These are phyloP conservation scores for Ctenodactylus gundi DNA, from an alignment of 2,113 vertebrate genomes.

Conservation along the genomic window DNA sequence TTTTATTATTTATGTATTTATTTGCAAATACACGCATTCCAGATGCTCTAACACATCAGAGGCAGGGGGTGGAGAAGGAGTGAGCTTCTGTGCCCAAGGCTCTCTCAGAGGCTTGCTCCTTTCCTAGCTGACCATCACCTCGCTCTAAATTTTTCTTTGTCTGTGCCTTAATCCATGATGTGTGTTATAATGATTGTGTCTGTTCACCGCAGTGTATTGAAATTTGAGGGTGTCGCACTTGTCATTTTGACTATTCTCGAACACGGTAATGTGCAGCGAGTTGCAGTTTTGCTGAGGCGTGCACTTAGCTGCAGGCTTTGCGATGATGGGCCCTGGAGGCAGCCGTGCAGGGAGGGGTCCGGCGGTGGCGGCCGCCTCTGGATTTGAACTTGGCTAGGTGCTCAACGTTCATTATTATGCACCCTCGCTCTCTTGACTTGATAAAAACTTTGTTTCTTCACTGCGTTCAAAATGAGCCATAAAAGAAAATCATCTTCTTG, in stretches of 20 bases:
- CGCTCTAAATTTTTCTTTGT: neutral
- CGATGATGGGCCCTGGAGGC: neutral
- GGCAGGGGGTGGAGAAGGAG: no score
- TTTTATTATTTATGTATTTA: no score
- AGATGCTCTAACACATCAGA: no score
- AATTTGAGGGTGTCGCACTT: conserved; percentile 37
- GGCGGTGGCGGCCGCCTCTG: neutral
- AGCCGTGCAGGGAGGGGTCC: neutral
- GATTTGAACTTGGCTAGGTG: neutral
- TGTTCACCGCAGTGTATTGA: conserved; percentile 20
- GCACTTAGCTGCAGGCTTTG: conserved; percentile 42
- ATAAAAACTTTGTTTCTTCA: conserved; percentile 57
- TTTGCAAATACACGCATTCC: no score
- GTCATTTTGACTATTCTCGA: conserved; percentile 53
- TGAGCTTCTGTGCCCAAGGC: no score
- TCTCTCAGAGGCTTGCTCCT: no score
- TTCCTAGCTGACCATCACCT: no score
- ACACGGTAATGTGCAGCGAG: neutral
- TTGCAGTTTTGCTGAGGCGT: conserved; percentile 60
- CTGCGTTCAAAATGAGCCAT: conserved; percentile 43
- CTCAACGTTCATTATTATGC: conserved; percentile 41
- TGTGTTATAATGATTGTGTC: conserved; percentile 17
- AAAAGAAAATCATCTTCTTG: conserved; percentile 65
- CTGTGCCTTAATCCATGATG: neutral
- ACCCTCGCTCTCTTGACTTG: neutral